phyloP scores from a whole-genome alignment of 2,797 vertebrate species.

The Centropyge bicolor region DNA sequence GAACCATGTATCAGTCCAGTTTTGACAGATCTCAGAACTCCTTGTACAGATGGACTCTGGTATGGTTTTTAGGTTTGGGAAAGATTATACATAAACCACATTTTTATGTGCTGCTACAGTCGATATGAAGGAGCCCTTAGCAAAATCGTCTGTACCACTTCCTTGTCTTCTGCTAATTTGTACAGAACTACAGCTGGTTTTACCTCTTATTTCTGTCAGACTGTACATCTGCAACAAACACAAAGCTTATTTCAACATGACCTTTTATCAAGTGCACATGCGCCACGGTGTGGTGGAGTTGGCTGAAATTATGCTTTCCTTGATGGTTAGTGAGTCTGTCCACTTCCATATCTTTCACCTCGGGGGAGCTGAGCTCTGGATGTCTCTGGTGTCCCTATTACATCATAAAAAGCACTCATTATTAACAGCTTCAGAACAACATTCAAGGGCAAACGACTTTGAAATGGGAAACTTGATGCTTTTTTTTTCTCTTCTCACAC shows the following conservation, averaged over 20 bases:
- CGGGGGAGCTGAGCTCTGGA: conserved; percentile 66
- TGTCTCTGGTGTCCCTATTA: conserved; percentile 68
- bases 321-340: conserved; percentile 69
- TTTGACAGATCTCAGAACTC: background rate
- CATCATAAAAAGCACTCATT: conserved; percentile 78
- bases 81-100: background rate
- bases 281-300: conserved; percentile 59
- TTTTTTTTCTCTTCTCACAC: conserved; percentile 56
- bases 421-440: conserved; percentile 80
- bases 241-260: conserved; percentile 69
- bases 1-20: no score
- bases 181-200: conserved; percentile 20
- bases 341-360: conserved; percentile 71
- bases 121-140: background rate
- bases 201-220: conserved; percentile 36
- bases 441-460: conserved; percentile 77
- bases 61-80: background rate
- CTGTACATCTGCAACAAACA: conserved; percentile 39
- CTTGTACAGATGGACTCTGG: no score
- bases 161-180: background rate
- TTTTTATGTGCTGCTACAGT: background rate
- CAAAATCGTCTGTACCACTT: no score
- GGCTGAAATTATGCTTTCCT: conserved; percentile 64
- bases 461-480: conserved; percentile 79
- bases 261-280: conserved; percentile 65